A percentile compares a stretch with the other conserved stretches of the same genome.
phyloP scores from a whole-genome alignment of 2,797 vertebrate genomes.

The Chrosomus eos region DNA sequence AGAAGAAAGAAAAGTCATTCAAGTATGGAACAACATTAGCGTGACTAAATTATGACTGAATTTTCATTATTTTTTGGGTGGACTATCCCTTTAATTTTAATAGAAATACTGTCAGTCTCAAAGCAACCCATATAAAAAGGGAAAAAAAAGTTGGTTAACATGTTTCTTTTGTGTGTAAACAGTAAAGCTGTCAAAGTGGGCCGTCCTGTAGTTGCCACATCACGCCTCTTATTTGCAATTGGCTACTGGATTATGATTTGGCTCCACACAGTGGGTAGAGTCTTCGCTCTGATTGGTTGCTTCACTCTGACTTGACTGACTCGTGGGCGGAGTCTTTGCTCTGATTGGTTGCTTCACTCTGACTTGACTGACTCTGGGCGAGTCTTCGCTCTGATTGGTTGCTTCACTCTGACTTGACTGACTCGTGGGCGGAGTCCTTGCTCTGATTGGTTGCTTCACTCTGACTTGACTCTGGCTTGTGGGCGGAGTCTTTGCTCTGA shows the following conservation, averaged over 20 bases:
- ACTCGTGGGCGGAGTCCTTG: constrained; percentile 27
- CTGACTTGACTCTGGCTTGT: constrained; percentile 40
- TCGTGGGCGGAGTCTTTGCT: constrained; percentile 32
- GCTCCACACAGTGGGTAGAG: constrained; percentile 44
- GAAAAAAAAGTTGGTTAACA: background rate
- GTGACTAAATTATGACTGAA: background rate
- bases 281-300: constrained; percentile 48
- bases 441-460: constrained; percentile 46
- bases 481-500: constrained; percentile 40
- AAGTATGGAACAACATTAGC: background rate
- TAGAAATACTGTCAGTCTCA: constrained; percentile 16
- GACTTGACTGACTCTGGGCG: constrained; percentile 35
- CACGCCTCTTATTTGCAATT: constrained; percentile 32
- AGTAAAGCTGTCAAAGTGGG: constrained; percentile 16
- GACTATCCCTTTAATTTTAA: background rate
- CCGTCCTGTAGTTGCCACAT: background rate
- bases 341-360: constrained; percentile 46
- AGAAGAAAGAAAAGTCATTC: background rate
- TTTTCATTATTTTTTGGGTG: background rate
- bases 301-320: too few species aligned
- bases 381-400: constrained; percentile 45
- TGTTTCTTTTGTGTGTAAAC: constrained; percentile 6
- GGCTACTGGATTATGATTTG: constrained; percentile 36
- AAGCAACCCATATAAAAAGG: constrained; percentile 16
- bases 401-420: constrained; percentile 41